A percentile compares a stretch with the other conserved stretches of the same genome.
Evolutionary conservation across 2,888 invertebrate genomes (phyloP).

Genomic region (Synanthedon andrenaeformis): DNA sequence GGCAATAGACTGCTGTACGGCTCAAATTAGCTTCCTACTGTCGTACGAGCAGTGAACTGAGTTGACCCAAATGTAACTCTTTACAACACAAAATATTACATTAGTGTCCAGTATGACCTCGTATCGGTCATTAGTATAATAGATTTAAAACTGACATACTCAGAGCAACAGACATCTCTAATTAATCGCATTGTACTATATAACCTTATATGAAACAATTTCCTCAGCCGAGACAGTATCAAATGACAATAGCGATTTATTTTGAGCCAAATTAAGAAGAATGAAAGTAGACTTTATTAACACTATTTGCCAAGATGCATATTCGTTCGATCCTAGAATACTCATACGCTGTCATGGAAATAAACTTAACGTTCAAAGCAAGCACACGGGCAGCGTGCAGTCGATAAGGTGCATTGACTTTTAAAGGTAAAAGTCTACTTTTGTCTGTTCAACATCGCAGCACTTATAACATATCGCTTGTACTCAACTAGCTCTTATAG

Average conservation of each 20-base stretch:
- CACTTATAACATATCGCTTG: constrained; percentile 14
- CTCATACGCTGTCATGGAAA: not conserved
- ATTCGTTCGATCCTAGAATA: no score
- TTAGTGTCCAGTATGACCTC: no score
- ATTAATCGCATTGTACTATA: constrained; percentile 37
- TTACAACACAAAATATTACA: no score
- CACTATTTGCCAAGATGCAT: constrained; percentile 3
- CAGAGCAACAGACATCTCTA: constrained; percentile 22
- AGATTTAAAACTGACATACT: constrained; percentile 12
- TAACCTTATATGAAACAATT: constrained; percentile 42
- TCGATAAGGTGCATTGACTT: constrained; percentile 12
- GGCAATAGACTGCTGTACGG: no score
- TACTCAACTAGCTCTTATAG: constrained; percentile 15
- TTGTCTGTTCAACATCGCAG: constrained; percentile 7
- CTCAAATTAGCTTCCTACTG: no score
- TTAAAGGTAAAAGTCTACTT: constrained; percentile 11
- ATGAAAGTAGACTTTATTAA: constrained; percentile 13
- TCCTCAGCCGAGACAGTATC: constrained; percentile 30
- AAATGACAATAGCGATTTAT: constrained; percentile 38
- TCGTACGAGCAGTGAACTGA: no score
- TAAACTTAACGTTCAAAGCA: constrained; percentile 1
- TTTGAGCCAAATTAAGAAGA: not conserved
- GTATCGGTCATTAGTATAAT: no score
- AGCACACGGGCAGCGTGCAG: constrained; percentile 9
- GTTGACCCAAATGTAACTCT: no score